Conservation (phyloP, 2,888 invertebrate species). For the Dinocampus coccinellae region DNA sequence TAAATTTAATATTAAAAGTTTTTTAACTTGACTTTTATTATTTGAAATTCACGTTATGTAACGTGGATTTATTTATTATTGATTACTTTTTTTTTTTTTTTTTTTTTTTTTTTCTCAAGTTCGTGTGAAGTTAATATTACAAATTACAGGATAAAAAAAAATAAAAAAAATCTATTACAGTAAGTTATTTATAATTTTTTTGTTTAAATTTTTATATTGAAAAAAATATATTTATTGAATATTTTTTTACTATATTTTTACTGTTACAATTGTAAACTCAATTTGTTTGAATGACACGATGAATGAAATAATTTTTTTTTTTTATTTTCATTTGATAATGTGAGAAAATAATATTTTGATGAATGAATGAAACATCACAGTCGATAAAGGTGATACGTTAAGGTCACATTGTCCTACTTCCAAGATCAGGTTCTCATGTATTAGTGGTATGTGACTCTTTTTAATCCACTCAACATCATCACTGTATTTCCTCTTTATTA, state of each 20-base stretch:
- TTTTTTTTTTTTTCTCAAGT: neutral
- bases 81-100: neutral
- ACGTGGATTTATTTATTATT: neutral
- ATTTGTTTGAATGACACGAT: neutral
- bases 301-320: neutral
- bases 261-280: neutral
- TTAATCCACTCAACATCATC: neutral
- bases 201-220: too few relatives aligned
- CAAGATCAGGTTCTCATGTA: constrained; percentile 36
- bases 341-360: neutral
- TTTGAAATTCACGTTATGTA: neutral
- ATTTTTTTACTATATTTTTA: too few relatives aligned
- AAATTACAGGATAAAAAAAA: neutral
- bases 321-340: too few relatives aligned
- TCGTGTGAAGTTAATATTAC: neutral
- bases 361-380: neutral
- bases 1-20: neutral
- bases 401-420: constrained; percentile 34
- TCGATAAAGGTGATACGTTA: neutral
- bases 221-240: too few relatives aligned
- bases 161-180: too few relatives aligned
- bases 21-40: neutral
- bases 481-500: neutral
- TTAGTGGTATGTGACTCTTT: constrained; percentile 12
- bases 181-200: constrained; percentile 19